Base-by-base conservation (phyloP, 2,797 vertebrate genomes). In the Pangasius mekongensis region DNA sequence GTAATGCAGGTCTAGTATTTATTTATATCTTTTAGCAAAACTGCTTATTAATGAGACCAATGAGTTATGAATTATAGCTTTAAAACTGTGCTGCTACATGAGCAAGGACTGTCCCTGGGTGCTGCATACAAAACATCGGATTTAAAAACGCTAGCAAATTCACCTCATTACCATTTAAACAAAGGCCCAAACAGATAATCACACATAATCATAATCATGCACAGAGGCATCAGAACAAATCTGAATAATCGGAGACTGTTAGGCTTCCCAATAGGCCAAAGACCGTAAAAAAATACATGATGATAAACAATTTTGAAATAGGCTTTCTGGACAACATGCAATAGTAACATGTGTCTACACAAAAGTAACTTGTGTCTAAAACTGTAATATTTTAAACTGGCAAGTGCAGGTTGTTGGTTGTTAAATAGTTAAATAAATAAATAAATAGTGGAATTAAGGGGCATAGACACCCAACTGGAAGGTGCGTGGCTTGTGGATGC, bases 121-220 rank as follows among this genome's bases (percentile, higher is more conserved):
- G 20, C 67, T 52, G 54, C 66, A 36, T 49, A 18, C 56, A 82
- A 52, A 66, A 49, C 81, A 39, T 49, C 24, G 27, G 30, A n/a
- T 54, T 66, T 66, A 16, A 83, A 60, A 47, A 83, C 8, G 58
- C 36, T 60, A 18, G 3, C 7, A 0, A 60, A 24, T 60, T 60
- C 56, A 39, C 54, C 54, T 81, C 54, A 64, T 83, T 83, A 83
- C 47, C 14, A 43, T 83, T 83, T 64, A 83, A 83, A 83, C 39
- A 83, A 47, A 83, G 24, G 39, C 60, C 36, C 27, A n/a, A n/a
- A 64, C n/a, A 58, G 54, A 81, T 81, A 78, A 52, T 52, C 24
- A 14, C 11, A 82, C 11, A 83, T 24, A 47, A 81, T 54, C 49
- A 78, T 20, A 80, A 80, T 60, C 60, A 64, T 43, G 6, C 36